Conservation (phyloP, 2,888 invertebrate species). For the Ectemnius cavifrons region DNA sequence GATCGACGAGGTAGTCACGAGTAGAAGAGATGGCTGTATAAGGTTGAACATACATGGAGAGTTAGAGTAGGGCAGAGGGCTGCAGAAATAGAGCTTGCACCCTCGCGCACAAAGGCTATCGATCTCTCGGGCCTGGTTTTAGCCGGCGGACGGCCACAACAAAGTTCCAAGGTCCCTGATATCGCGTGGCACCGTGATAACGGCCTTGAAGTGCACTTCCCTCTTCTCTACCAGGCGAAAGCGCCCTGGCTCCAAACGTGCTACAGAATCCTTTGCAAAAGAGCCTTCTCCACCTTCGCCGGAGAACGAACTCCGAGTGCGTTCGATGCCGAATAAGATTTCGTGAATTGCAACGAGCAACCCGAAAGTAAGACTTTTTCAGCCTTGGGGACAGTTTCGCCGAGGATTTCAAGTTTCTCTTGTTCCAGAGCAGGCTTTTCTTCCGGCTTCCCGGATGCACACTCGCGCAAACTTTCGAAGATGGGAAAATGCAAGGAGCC, state of each 20-base stretch:
- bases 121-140: conserved; percentile 5
- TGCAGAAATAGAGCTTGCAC: background rate
- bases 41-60: too few relatives aligned
- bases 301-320: background rate
- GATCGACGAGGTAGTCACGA: too few relatives aligned
- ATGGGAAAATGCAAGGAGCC: too few relatives aligned
- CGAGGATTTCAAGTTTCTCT: too few relatives aligned
- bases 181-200: conserved; percentile 25
- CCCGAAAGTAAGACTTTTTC: background rate
- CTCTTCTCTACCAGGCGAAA: conserved; percentile 3
- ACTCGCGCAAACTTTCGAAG: background rate
- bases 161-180: conserved; percentile 36
- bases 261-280: background rate
- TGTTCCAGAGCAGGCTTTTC: background rate
- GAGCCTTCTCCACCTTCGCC: conserved; percentile 6
- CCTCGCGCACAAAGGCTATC: background rate
- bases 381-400: too few relatives aligned
- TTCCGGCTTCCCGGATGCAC: background rate
- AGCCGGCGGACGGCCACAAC: background rate
- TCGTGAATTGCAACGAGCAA: background rate
- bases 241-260: conserved; percentile 6
- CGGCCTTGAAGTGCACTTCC: conserved; percentile 30
- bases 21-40: too few relatives aligned
- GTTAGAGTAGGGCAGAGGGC: background rate
- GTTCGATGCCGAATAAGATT: conserved; percentile 32